Evolutionary conservation across 2,113 vertebrate species (phyloP).

Genomic region (Cariama cristata): DNA sequence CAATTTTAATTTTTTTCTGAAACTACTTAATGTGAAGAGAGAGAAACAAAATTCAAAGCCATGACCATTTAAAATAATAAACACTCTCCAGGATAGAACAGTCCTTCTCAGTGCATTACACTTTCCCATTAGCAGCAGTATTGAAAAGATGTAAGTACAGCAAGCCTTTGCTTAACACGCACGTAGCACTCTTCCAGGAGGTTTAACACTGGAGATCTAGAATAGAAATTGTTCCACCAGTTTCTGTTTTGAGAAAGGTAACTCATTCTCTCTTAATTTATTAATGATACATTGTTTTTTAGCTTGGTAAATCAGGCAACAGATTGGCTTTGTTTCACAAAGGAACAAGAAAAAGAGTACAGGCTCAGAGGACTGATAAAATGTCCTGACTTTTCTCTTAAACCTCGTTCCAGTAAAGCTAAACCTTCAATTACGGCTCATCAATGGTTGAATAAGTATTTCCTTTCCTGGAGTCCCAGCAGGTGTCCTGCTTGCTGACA

Average conservation of each 20-base stretch:
- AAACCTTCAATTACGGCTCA: slow-evolving; percentile 17
- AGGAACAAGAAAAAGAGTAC: background rate
- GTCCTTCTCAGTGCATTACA: background rate
- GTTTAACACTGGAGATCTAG: background rate
- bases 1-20: background rate
- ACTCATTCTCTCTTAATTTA: background rate
- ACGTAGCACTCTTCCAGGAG: background rate
- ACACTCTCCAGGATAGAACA: background rate
- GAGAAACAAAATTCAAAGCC: background rate
- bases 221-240: background rate
- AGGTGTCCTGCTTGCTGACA: background rate
- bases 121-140: background rate
- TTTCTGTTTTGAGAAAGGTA: background rate
- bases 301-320: background rate
- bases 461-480: background rate
- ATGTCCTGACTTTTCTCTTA: background rate
- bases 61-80: background rate
- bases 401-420: background rate
- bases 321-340: background rate
- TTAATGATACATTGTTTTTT: background rate
- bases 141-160: background rate
- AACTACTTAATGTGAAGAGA: background rate
- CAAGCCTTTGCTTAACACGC: background rate
- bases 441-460: background rate
- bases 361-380: background rate